Evolutionary conservation across 53 echinoderm and acorn worm genomes (phyloP).

Genomic region (Antedon mediterranea): DNA sequence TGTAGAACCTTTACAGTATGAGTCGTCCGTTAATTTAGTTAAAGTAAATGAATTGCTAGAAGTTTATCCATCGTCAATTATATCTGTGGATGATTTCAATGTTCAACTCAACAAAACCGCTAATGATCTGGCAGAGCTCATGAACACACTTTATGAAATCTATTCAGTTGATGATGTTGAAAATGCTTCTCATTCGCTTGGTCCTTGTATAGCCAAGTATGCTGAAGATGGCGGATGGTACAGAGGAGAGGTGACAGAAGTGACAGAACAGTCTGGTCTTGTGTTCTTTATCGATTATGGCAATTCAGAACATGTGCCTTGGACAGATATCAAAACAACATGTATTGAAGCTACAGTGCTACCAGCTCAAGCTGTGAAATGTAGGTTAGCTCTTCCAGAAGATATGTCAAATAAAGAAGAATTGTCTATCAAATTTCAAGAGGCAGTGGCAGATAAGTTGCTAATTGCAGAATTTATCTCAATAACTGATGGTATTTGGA

Average conservation of each 20-base stretch:
- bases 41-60: neutral
- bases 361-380: constrained; percentile 68
- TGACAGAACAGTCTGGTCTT: neutral
- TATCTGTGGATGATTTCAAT: neutral
- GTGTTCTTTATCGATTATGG: constrained; percentile 3
- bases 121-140: neutral
- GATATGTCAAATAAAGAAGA: neutral
- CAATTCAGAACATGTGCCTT: neutral
- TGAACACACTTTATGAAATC: neutral
- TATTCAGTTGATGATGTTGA: neutral
- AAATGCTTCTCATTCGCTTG: neutral
- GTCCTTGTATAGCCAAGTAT: neutral
- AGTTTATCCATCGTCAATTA: neutral
- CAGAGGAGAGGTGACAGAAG: neutral
- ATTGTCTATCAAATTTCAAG: constrained; percentile 20
- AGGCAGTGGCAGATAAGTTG: constrained; percentile 30
- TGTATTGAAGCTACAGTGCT: constrained; percentile 2
- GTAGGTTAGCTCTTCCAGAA: constrained; percentile 25
- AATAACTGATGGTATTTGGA: constrained; percentile 10
- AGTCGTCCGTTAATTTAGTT: neutral
- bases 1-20: neutral
- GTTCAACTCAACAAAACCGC: neutral
- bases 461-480: constrained; percentile 24
- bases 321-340: neutral
- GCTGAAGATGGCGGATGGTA: constrained; percentile 2